Base-by-base conservation (phyloP, 2,113 vertebrate genomes). In the Arizona elegans region DNA sequence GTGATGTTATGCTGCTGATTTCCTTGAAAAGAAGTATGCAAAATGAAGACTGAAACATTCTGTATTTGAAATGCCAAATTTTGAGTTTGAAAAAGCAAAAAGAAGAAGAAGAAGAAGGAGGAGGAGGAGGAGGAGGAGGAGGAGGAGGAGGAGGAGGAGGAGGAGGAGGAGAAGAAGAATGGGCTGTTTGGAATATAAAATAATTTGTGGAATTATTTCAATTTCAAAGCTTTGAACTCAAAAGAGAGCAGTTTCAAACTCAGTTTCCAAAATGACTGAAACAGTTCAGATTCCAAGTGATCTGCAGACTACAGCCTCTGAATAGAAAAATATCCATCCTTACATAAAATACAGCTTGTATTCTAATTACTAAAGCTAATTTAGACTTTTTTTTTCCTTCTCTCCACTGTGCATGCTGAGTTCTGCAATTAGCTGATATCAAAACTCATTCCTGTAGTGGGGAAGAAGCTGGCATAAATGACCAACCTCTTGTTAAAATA, bases 271-370 rank as follows among this genome's bases (percentile, higher is more conserved):
- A 62, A 47, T 92, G 93, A 95, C 92, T 93, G 90, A 94, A 95
- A 94, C 23, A 96, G 93, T 55, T 91, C 17, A 58, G 12, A 92
- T 59, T 59, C 15, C 90, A 53, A 87, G 11, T 43, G 24, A 29
- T 29, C 59, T 65, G 59, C 59, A 65, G 3, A 29, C 10, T 9
- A 12, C 26, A 29, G 38, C 23, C 92, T 53, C 96, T 52, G 65
- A 93, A 29, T 21, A 93, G 95, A 95, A 92, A 96, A 96, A 96
- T 95, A 96, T 94, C 94, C 90, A 96, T 93, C 43, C 10, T 92
- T 33, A 92, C 43, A 85, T 93, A 90, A 95, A 95, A 91, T 8
- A 91, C 94, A 94, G 93, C 70, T 92, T 52, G 87, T 58, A 92
- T 87, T 93, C 70, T 47, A 26, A 91, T 92, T 56, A 93, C 13